A percentile compares a stretch with the other conserved stretches of the same genome.
Evolutionary conservation across 2,888 invertebrate genomes (phyloP).

Genomic region (Hypercompe scribonia): DNA sequence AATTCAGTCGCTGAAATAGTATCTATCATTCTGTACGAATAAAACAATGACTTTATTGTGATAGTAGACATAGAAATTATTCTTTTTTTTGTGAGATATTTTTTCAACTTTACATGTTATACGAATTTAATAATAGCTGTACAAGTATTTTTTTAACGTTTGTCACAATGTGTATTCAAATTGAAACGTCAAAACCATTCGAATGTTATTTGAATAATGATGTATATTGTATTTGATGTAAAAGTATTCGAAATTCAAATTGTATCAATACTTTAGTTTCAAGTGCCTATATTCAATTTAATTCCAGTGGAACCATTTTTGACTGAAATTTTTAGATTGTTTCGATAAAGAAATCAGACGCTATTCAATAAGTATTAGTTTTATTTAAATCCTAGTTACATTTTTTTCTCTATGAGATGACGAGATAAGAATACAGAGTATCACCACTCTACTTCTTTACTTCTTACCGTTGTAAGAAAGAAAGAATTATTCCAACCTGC

Average conservation of each 20-base stretch:
- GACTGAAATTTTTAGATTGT: background rate
- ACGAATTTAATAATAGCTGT: background rate
- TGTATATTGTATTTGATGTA: background rate
- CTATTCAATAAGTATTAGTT: background rate
- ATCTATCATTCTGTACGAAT: too few species aligned
- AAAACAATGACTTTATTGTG: background rate
- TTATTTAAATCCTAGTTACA: too few species aligned
- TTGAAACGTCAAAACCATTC: constrained; percentile 10
- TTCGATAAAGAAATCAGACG: background rate
- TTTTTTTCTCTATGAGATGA: too few species aligned
- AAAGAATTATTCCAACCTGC: too few species aligned
- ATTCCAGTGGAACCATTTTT: constrained; percentile 14
- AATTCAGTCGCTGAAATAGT: too few species aligned
- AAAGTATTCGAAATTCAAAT: background rate
- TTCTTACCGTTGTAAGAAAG: too few species aligned
- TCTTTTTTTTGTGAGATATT: background rate
- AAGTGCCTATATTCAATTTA: constrained; percentile 6
- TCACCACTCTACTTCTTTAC: too few species aligned
- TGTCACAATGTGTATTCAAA: background rate
- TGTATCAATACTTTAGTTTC: background rate
- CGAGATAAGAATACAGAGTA: too few species aligned
- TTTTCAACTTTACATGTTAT: background rate
- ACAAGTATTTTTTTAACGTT: background rate
- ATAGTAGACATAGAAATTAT: background rate
- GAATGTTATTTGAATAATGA: background rate